A percentile compares a stretch with the other conserved stretches of the same genome.
Evolutionary conservation across 1,140 invertebrate species (phyloP).

Genomic region (Calosoma granatense): DNA sequence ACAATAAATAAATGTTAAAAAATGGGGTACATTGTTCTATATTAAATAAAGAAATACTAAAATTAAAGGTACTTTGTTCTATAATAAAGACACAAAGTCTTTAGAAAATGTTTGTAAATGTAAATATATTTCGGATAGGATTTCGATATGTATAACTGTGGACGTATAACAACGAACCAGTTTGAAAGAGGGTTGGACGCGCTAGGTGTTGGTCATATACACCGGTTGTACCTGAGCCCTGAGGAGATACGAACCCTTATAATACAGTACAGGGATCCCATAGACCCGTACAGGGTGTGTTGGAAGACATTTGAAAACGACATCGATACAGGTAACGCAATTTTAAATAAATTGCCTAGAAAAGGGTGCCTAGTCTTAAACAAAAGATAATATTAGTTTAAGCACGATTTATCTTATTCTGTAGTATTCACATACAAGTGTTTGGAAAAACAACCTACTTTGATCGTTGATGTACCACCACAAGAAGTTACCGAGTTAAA

Average conservation of each 20-base stretch:
- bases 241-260: slow-evolving; percentile 46
- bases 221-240: slow-evolving; percentile 40
- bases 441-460: slow-evolving; percentile 50
- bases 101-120: too few species aligned
- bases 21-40: too few species aligned
- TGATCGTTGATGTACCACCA: slow-evolving; percentile 36
- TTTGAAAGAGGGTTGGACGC: slow-evolving; percentile 51
- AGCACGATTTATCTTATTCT: neutral
- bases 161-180: slow-evolving; percentile 50
- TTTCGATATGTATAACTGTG: slow-evolving; percentile 50
- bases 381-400: too few species aligned
- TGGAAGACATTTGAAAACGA: slow-evolving; percentile 64
- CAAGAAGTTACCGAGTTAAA: slow-evolving; percentile 36
- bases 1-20: too few species aligned
- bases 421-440: slow-evolving; percentile 1
- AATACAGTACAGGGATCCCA: slow-evolving; percentile 51
- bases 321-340: slow-evolving; percentile 45
- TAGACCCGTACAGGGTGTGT: slow-evolving; percentile 47
- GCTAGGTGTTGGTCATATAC: slow-evolving; percentile 46
- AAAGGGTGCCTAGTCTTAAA: neutral
- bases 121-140: too few species aligned
- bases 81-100: too few species aligned
- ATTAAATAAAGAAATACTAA: too few species aligned
- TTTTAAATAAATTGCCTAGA: neutral
- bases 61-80: too few species aligned